Base-by-base conservation (phyloP, 2,888 invertebrate species). In the Tricholauxania praeusta region DNA sequence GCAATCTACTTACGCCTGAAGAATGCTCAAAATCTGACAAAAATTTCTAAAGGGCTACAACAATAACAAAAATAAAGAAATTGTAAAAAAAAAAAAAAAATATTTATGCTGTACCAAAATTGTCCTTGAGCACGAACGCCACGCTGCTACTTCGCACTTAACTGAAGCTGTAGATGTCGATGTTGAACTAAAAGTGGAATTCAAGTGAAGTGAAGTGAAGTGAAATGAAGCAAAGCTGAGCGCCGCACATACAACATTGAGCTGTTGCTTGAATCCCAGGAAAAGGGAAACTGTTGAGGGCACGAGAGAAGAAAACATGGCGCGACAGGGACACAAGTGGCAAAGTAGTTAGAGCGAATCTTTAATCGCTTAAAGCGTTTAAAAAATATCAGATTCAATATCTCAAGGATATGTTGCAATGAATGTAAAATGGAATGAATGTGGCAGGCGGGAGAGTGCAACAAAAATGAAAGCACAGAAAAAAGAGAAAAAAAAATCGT, bases 61-160 rank as follows among this genome's bases (percentile, higher is more conserved):
- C n/a, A 22, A 19, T 22, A 59, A 22, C 59, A 59, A 48, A 63
- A 19, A 52, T 8, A 14, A 57, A 28, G 4, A 57, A 57, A 28
- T 19, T 6, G 10, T 14, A 7, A 8, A 51, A 19, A 22, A 64
- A 48, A 12, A 19, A 49, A 49, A n/a, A 64, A 28, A 19, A 39
- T 51, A 22, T 64, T 49, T 49, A 49, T 19, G 49, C 64, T 64
- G 48, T 48, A 59, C 51, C 68, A 59, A 68, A 68, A 59, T 59
- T 68, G 68, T 68, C 68, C 68, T 68, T 68, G 68, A 68, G 68
- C 68, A 68, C 68, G 68, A 57, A 59, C 68, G 28, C 59, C n/a
- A 48, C 47, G 57, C 68, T 39, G 39, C 39, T 68, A 22, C 68
- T 68, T 68, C 49, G 68, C 68, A 48, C 59, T 68, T 8, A 68